Percentiles rank a stretch among this genome's conserved stretches.
phyloP scores from a whole-genome alignment of 2,797 vertebrate genomes.

The Melanogrammus aeglefinus region DNA sequence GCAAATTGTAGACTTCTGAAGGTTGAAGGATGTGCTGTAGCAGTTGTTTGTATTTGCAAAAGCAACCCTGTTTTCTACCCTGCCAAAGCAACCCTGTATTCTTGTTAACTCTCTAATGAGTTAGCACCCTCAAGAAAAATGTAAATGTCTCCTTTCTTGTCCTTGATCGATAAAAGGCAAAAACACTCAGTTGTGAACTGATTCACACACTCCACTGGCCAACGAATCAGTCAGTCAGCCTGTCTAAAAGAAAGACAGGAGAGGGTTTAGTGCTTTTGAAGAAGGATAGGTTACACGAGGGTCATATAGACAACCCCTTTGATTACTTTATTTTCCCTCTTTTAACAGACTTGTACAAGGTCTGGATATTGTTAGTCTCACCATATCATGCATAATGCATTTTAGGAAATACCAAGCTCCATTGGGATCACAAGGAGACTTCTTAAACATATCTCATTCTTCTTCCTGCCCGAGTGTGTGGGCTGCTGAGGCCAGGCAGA shows the following conservation, averaged over 20 bases:
- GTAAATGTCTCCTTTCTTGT: slow-evolving; percentile 30
- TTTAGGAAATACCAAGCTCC: slow-evolving; percentile 43
- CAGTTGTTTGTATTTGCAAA: background rate
- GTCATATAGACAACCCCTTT: background rate
- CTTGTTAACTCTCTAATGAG: background rate
- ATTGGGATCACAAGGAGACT: slow-evolving; percentile 33
- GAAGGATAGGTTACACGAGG: background rate
- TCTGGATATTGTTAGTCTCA: background rate
- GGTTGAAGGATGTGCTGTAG: background rate
- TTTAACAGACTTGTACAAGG: background rate
- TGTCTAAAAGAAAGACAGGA: slow-evolving; percentile 7
- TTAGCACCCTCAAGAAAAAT: slow-evolving; percentile 4
- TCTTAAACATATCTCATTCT: slow-evolving; percentile 46
- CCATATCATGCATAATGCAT: slow-evolving; percentile 21
- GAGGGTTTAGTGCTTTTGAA: slow-evolving; percentile 4
- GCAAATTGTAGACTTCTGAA: background rate
- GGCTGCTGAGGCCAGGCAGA: slow-evolving; percentile 33
- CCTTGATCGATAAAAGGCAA: slow-evolving; percentile 38
- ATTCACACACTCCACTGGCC: slow-evolving; percentile 29
- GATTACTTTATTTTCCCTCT: background rate
- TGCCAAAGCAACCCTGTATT: background rate
- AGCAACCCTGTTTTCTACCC: background rate
- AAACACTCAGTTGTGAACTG: slow-evolving; percentile 15
- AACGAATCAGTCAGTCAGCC: slow-evolving; percentile 23
- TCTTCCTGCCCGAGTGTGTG: slow-evolving; percentile 47